Base-by-base conservation (phyloP, 2,113 vertebrate species). In the Cynopterus brachyotis region DNA sequence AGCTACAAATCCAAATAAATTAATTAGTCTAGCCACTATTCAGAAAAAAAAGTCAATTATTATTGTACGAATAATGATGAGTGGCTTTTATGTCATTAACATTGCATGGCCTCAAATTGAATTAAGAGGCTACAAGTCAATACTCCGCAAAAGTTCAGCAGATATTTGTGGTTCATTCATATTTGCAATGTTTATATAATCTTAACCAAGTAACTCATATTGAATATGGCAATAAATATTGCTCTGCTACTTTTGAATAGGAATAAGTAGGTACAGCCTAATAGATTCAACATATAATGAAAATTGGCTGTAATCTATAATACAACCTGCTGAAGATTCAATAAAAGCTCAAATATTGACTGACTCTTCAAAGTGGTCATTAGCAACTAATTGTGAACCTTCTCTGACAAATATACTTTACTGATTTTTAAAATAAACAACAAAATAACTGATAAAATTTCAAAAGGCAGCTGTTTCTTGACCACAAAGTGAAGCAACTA, bases 11-110 rank as follows among this genome's bases (percentile, higher is more conserved):
- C 0, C 55, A 47, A 82, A 20, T 94, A 76, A 47, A 94, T 98
- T 96, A 92, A 81, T 79, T 93, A 90, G 67, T 84, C 89, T 93
- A 94, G 79, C 64, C 86, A 89, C 57, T 97, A 89, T 80, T 53
- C 42, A 97, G 84, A 40, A 95, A 80, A 80, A 67, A 86, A 79
- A 89, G 50, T 89, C 89, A 96, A 69, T 90, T 83, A 96, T 72
- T 80, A 70, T 96, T 80, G 59, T 96, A 89, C 92, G 62, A 67
- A 75, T 96, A 89, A 97, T 95, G 60, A 97, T 97, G 88, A 64
- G 67, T 91, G 28, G n/a, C 84, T 98, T 98, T 98, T 97, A 84
- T 80, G 59, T 95, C 92, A 76, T 97, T 98, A 97, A 96, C 87
- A 96, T 95, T 88, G 91, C 32, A 92, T 88, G 81, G 70, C 57